A percentile compares a stretch with the other conserved stretches of the same genome.
phyloP scores from a whole-genome alignment of 2,113 vertebrate species.

The Oreotragus oreotragus region DNA sequence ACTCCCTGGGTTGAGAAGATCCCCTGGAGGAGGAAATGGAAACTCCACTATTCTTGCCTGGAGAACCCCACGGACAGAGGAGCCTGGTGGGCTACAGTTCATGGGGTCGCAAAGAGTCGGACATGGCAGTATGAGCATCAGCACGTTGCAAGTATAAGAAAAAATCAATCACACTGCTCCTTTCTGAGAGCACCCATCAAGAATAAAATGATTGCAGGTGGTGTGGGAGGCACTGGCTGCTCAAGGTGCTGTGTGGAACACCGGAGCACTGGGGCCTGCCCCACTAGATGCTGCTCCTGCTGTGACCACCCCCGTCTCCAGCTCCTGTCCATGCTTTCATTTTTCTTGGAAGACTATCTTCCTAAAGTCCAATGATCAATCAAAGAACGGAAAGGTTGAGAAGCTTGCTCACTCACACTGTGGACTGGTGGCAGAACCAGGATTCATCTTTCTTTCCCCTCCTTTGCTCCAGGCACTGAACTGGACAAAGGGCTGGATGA shows the following conservation, averaged over 20 bases:
- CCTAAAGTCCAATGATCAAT: background rate
- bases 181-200: background rate
- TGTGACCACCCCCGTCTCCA: accelerated
- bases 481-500: background rate
- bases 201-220: accelerated
- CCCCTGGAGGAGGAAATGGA: background rate
- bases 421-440: background rate
- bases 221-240: accelerated
- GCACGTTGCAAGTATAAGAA: accelerated
- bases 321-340: accelerated
- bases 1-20: background rate
- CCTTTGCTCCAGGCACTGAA: background rate
- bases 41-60: background rate
- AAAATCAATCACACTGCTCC: background rate
- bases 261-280: accelerated
- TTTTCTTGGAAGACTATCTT: background rate
- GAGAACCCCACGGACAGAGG: background rate
- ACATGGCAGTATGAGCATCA: background rate
- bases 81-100: background rate
- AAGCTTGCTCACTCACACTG: background rate
- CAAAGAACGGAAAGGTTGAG: too few relatives aligned
- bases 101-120: accelerated
- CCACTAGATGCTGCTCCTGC: accelerated
- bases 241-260: accelerated
- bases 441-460: accelerated